Conservation (phyloP, 2,113 vertebrate genomes). For the Prinia subflava region DNA sequence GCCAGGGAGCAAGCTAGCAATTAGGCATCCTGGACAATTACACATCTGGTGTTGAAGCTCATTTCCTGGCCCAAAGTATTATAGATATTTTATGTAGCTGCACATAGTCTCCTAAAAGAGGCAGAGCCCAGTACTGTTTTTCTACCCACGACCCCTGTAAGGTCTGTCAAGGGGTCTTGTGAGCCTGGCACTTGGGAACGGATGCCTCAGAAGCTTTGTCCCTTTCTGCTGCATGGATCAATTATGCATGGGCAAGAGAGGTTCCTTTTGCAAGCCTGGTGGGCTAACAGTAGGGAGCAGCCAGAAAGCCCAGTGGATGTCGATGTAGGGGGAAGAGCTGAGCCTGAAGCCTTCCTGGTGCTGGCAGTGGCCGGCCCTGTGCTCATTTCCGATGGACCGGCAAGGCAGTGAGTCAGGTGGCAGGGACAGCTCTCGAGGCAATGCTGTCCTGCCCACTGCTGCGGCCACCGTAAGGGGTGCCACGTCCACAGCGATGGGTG, state of each 20-base stretch:
- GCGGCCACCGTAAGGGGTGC: fast-evolving
- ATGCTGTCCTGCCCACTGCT: fast-evolving
- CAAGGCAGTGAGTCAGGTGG: not conserved
- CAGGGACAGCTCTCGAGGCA: not conserved
- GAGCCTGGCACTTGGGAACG: not conserved
- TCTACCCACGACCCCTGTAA: not conserved
- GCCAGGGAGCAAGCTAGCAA: not conserved
- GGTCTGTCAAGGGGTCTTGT: not conserved
- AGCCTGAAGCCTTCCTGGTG: not conserved
- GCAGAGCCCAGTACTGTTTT: not conserved
- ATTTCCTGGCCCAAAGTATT: not conserved
- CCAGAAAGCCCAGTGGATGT: not conserved
- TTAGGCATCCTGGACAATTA: constrained; percentile 1
- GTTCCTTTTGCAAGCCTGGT: not conserved
- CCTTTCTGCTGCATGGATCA: not conserved
- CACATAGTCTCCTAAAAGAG: not conserved
- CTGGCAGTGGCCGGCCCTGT: not conserved
- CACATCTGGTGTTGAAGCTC: not conserved
- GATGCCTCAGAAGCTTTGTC: not conserved
- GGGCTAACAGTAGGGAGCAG: not conserved
- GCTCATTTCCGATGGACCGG: fast-evolving
- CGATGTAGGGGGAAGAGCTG: not conserved
- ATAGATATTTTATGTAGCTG: not conserved
- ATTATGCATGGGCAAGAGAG: not conserved
- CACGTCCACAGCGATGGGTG: fast-evolving